Evolutionary conservation across 2,113 vertebrate species (phyloP).

Genomic region (Zapus hudsonius): DNA sequence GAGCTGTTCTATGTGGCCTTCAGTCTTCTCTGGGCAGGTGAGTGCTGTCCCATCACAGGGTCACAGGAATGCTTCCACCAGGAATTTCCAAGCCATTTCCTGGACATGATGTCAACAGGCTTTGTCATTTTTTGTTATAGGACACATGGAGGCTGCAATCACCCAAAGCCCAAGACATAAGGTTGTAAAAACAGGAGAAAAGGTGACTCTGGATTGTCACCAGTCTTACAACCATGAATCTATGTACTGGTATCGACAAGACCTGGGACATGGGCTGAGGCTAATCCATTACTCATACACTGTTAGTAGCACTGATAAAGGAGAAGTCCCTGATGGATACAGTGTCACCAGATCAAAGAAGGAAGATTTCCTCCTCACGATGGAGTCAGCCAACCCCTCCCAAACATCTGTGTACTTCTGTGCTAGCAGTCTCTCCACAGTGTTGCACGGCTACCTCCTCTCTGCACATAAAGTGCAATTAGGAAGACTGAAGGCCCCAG

Average conservation of each 20-base stretch:
- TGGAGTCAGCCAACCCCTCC: background rate
- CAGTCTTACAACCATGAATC: background rate
- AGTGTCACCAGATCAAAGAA: rapidly evolving
- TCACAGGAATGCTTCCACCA: too few species aligned
- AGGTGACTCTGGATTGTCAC: background rate
- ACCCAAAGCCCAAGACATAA: conserved; percentile 28
- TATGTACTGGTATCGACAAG: conserved; percentile 65
- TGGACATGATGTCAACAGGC: rapidly evolving
- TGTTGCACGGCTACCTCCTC: rapidly evolving
- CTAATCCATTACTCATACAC: background rate
- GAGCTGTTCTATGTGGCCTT: background rate
- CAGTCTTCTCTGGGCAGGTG: conserved; percentile 42
- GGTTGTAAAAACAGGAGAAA: background rate
- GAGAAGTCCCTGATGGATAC: background rate
- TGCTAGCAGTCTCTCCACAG: conserved; percentile 49
- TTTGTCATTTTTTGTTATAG: conserved; percentile 19
- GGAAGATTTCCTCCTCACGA: background rate
- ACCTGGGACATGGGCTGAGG: background rate
- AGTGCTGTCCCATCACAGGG: background rate
- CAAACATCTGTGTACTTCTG: conserved; percentile 63
- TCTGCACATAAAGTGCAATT: background rate
- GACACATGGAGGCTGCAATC: background rate
- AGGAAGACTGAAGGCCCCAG: background rate
- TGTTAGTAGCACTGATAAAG: rapidly evolving
- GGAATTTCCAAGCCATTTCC: background rate